These are phyloP conservation scores for Loripinus fragilis DNA, from an alignment of 2,888 invertebrate genomes.

Conservation along the genomic window DNA sequence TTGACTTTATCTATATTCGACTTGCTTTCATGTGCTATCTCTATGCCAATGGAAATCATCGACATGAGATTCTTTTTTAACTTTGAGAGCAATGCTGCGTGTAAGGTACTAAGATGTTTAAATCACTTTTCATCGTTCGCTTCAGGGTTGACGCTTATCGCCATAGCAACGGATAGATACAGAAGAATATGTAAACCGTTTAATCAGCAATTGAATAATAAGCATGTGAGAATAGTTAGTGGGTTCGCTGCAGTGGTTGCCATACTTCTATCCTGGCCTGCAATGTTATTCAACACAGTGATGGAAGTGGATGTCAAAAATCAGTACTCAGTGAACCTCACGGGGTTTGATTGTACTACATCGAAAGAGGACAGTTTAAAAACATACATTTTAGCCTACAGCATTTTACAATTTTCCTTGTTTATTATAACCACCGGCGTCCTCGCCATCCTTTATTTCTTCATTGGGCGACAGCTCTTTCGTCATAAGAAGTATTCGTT, in stretches of 20 bases:
- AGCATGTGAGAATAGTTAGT: slow-evolving; percentile 57
- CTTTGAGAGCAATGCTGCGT: slow-evolving; percentile 65
- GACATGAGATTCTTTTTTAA: slow-evolving; percentile 69
- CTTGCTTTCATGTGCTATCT: slow-evolving; percentile 64
- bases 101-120: slow-evolving; percentile 66
- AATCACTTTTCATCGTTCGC: slow-evolving; percentile 62
- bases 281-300: slow-evolving; percentile 51
- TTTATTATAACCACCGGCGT: slow-evolving; percentile 47
- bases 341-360: slow-evolving; percentile 72
- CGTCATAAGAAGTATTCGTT: slow-evolving; percentile 60
- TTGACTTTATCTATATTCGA: slow-evolving; percentile 69
- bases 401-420: too few relatives aligned
- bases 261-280: slow-evolving; percentile 55
- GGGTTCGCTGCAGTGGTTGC: slow-evolving; percentile 42
- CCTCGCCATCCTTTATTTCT: slow-evolving; percentile 63
- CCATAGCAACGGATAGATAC: slow-evolving; percentile 69
- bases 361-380: slow-evolving; percentile 58
- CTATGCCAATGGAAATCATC: slow-evolving; percentile 72
- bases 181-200: slow-evolving; percentile 60
- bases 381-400: slow-evolving; percentile 47
- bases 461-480: slow-evolving; percentile 64
- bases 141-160: slow-evolving; percentile 63
- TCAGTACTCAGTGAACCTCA: slow-evolving; percentile 30
- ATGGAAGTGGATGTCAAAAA: slow-evolving; percentile 35
- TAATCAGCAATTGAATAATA: slow-evolving; percentile 50